Evolutionary conservation across 2,113 vertebrate species (phyloP).

Genomic region (Diadophis punctatus): DNA sequence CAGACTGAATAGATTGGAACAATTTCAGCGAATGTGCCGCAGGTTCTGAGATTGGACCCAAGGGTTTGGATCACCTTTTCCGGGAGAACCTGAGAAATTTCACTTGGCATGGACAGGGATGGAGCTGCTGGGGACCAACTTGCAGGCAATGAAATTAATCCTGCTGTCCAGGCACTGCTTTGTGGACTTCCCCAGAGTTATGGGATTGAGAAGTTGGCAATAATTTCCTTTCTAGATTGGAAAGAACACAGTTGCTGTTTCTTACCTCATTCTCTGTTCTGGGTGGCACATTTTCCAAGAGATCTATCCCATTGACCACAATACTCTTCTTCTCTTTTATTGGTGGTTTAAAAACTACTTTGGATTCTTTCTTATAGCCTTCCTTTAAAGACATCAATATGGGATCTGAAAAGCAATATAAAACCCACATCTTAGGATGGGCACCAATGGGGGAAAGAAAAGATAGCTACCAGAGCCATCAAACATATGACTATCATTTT

Average conservation of each 20-base stretch:
- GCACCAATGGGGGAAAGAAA: accelerated
- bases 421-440: not conserved
- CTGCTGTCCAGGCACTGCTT: too few species aligned
- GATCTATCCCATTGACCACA: conserved; percentile 92
- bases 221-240: not conserved
- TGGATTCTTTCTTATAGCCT: conserved; percentile 83
- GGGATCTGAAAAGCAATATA: conserved; percentile 74
- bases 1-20: not conserved
- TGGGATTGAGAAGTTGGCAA: not conserved
- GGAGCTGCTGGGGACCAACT: not conserved
- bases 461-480: not conserved
- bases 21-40: not conserved
- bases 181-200: not conserved
- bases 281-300: conserved; percentile 92
- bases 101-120: not conserved
- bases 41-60: not conserved
- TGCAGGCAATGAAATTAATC: too few species aligned
- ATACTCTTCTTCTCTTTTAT: conserved; percentile 88
- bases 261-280: conserved; percentile 93
- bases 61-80: not conserved
- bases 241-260: not conserved
- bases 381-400: conserved; percentile 94
- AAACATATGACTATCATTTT: not conserved
- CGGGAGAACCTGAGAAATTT: not conserved
- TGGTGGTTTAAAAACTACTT: conserved; percentile 88